Evolutionary conservation across 2,888 invertebrate genomes (phyloP).

Genomic region (Acanthosepion pharaonis): DNA sequence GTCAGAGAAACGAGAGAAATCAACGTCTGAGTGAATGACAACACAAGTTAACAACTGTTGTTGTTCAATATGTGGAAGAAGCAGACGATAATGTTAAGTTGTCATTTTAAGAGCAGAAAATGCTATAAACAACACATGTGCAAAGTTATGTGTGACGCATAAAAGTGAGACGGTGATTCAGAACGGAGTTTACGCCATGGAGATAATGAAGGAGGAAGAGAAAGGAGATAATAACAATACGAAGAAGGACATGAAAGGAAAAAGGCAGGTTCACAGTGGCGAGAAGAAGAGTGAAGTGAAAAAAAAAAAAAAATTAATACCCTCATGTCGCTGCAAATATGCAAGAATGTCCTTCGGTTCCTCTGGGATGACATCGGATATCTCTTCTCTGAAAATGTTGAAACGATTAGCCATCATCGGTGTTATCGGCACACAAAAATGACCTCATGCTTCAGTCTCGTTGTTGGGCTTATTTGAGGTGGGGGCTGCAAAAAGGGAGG

Average conservation of each 20-base stretch:
- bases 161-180: neutral
- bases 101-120: neutral
- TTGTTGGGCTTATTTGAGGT: too few relatives aligned
- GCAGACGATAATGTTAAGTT: neutral
- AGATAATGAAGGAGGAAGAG: too few relatives aligned
- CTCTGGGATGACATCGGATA: neutral
- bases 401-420: neutral
- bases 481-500: too few relatives aligned
- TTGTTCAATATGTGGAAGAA: neutral
- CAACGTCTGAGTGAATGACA: neutral
- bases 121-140: neutral
- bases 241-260: too few relatives aligned
- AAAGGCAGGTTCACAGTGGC: too few relatives aligned
- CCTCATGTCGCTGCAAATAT: neutral
- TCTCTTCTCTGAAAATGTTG: neutral
- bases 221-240: too few relatives aligned
- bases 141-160: neutral
- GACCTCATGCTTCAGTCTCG: too few relatives aligned
- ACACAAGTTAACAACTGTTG: neutral
- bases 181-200: neutral
- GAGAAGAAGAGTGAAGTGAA: neutral
- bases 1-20: too few relatives aligned
- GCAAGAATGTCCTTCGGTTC: constrained; percentile 11
- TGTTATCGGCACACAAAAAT: too few relatives aligned
- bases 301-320: neutral